Evolutionary conservation across 2,797 vertebrate genomes (phyloP), one percentile per base, ranked within the genome.

Genomic region (Enteromius treurensis): DNA sequence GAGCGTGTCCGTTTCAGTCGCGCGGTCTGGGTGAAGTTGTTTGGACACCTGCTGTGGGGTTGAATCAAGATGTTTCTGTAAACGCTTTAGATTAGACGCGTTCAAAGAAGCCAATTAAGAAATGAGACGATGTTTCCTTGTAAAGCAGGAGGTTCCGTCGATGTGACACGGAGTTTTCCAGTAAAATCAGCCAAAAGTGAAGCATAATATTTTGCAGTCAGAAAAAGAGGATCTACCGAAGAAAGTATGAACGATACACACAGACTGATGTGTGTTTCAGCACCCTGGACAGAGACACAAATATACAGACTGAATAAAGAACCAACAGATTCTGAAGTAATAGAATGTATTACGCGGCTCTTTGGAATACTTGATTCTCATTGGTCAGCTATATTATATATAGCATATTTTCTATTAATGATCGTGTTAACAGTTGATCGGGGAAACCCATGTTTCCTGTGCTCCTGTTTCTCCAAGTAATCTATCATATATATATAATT

Each of bases 201-300:
- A 29, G n/a, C 17, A 21, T 51, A n/a, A 6, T 77, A n/a, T 82
- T 1, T 21, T 42, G 70, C 67, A 15, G 11, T 34, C 17, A 47
- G 49, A 40, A 37, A 2, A 32, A 58, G 8, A 29, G 26, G 55
- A 32, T 45, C 6, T 67, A 10, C 13, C 21, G 23, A 29, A 42
- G 47, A 55, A n/a, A 42, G 37, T n/a, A 49, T 68, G 49, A 45
- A 29, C 15, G 64, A 75, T 15, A 62, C n/a, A 34, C 11, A 68
- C 60, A 5, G 71, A 47, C 32, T 47, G 77, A 37, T 80, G 83
- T 69, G 81, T 81, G 85, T 81, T 88, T 95, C 93, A 95, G 94
- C 90, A 94, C 94, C 93, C 91, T 93, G 94, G 93, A 94, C 92
- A 94, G 93, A 87, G 92, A 87, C 90, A 51, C 47, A 29, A 5